phyloP scores from a whole-genome alignment of 1,140 invertebrate species.

The Euborellia annulipes region DNA sequence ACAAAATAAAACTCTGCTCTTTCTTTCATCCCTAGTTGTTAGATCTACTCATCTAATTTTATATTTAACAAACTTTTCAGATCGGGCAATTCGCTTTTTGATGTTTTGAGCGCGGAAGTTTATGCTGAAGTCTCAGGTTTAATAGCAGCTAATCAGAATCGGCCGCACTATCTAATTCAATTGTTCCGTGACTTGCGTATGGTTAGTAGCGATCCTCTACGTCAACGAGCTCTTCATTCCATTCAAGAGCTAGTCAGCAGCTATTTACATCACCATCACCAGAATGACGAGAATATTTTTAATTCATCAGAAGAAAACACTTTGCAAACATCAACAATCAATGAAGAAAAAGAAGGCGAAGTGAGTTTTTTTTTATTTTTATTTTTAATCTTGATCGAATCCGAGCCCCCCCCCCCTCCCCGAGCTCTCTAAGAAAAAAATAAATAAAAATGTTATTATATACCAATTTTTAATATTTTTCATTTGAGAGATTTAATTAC shows the following conservation, averaged over 20 bases:
- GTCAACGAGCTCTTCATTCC: slow-evolving; percentile 40
- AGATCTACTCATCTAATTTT: no score
- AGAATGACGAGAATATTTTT: background rate
- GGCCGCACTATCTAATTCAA: slow-evolving; percentile 49
- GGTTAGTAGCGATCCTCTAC: slow-evolving; percentile 44
- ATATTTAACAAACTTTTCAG: background rate
- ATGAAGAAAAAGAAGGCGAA: background rate
- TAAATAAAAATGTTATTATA: no score
- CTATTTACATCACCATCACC: background rate
- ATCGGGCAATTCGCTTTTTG: slow-evolving; percentile 2
- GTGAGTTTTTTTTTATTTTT: no score
- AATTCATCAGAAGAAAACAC: background rate
- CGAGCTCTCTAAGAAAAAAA: no score
- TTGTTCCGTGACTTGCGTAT: slow-evolving; percentile 45
- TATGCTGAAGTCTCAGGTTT: slow-evolving; percentile 52
- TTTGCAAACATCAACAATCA: background rate
- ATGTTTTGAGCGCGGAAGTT: slow-evolving; percentile 42
- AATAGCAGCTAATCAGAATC: slow-evolving; percentile 47
- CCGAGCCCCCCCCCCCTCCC: no score
- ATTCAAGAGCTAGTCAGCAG: slow-evolving; percentile 28
- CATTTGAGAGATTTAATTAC: no score
- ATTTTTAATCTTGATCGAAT: no score
- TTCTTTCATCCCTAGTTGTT: no score
- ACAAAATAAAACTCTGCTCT: no score
- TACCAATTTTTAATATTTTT: no score